A percentile compares a stretch with the other conserved stretches of the same genome.
Conservation (phyloP, 2,113 vertebrate species). For the Lasiurus borealis region DNA sequence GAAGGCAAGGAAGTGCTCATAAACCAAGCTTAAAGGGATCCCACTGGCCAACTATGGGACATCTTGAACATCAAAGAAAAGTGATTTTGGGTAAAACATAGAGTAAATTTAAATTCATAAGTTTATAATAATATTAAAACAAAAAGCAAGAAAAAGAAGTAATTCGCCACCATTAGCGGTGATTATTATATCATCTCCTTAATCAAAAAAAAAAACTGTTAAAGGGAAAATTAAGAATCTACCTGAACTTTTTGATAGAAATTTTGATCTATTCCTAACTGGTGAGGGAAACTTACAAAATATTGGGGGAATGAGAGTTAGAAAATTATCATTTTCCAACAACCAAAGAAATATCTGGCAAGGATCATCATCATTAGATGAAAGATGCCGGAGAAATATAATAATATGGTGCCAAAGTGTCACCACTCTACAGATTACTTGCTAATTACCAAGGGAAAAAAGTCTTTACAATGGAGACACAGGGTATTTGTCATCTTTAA, state of each 20-base stretch:
- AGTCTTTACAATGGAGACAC: not conserved
- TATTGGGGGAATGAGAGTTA: constrained; percentile 19
- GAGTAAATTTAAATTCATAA: constrained; percentile 51
- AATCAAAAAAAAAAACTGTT: constrained; percentile 41
- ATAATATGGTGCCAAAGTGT: not conserved
- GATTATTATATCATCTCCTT: not conserved
- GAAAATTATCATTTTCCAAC: constrained; percentile 52
- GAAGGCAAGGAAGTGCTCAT: not conserved
- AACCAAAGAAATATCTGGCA: constrained; percentile 46
- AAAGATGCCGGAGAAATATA: not conserved
- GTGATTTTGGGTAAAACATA: constrained; percentile 17
- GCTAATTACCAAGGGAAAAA: constrained; percentile 28
- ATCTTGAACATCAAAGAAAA: constrained; percentile 6
- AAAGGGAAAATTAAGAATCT: constrained; percentile 49
- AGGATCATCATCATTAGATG: not conserved
- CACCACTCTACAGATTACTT: not conserved
- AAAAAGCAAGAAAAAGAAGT: constrained; percentile 27
- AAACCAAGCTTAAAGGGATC: constrained; percentile 5
- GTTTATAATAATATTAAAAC: constrained; percentile 42
- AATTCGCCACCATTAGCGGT: constrained; percentile 10
- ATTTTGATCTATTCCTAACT: constrained; percentile 47
- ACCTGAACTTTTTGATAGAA: constrained; percentile 5
- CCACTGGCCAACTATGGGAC: constrained; percentile 28
- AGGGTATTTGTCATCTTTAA: constrained; percentile 48
- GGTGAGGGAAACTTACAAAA: not conserved